A percentile compares a stretch with the other conserved stretches of the same genome.
phyloP scores from a whole-genome alignment of 30 jellyfish, hydroid and myxozoan species.

The Rhopilema esculentum region DNA sequence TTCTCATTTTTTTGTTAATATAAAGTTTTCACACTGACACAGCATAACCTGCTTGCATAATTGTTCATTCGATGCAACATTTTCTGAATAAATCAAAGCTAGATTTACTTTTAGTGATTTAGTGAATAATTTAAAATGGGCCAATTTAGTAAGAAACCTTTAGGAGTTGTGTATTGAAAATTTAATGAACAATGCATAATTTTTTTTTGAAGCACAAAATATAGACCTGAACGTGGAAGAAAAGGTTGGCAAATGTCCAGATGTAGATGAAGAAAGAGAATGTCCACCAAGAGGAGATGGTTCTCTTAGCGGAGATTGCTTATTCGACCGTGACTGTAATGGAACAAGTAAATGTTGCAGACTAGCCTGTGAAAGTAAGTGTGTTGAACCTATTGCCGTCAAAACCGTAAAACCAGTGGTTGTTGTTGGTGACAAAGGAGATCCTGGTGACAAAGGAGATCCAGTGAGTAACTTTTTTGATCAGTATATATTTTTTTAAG shows the following conservation, averaged over 20 bases:
- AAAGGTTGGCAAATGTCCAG: slow-evolving; percentile 60
- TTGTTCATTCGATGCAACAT: too few species aligned
- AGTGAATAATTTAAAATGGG: too few species aligned
- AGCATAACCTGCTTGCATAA: too few species aligned
- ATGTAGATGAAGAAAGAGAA: slow-evolving; percentile 26
- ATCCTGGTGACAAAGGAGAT: slow-evolving; percentile 69
- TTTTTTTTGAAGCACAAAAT: slow-evolving; percentile 1
- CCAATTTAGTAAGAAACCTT: too few species aligned
- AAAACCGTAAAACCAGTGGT: slow-evolving; percentile 1
- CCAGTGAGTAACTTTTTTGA: slow-evolving; percentile 40
- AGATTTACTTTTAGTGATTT: too few species aligned
- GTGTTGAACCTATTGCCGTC: slow-evolving; percentile 17
- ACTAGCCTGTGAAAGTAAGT: neutral
- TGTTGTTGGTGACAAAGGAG: slow-evolving; percentile 42
- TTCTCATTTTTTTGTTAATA: too few species aligned
- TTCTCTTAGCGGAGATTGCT: neutral
- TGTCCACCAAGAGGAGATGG: slow-evolving; percentile 8
- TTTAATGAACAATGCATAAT: too few species aligned
- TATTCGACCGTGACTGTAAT: slow-evolving; percentile 49
- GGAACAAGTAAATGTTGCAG: slow-evolving; percentile 40
- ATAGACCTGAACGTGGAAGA: neutral
- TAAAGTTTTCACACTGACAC: too few species aligned
- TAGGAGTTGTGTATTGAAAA: too few species aligned
- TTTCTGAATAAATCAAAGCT: too few species aligned
- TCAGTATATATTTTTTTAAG: too few species aligned